Evolutionary conservation across 2,888 invertebrate species (phyloP), one percentile per base, ranked within the genome.

Genomic region (Amiota mariae): DNA sequence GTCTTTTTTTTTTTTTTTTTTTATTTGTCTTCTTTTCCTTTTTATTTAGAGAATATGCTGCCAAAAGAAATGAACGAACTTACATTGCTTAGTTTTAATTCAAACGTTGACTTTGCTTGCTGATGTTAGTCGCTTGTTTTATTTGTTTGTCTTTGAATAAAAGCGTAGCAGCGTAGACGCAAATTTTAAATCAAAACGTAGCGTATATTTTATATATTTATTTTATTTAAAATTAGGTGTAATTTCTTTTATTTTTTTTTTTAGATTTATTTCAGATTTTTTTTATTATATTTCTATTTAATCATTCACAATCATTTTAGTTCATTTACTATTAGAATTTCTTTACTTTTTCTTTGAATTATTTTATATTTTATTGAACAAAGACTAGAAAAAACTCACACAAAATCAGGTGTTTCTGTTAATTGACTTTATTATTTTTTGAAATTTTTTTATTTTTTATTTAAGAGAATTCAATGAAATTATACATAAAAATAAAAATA

Each of bases 81-180:
- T 80, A 83, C 82, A 83, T 83, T 81, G 80, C 75, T 79, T 76
- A 49, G 72, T 72, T 57, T 67, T 13, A 15, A 63, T 57, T 54
- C 67, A 36, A 36, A 24, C 72, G 70, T 76, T 66, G 47, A 59
- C 24, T 71, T 63, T 70, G 57, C 11, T 72, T 49, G 15, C 15
- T 57, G 12, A 24, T 36, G 36, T 4, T 36, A 36, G 0, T 6
- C 36, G 36, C 36, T 36, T 36, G 24, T 24, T 24, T 36, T 36
- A 36, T 1, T 6, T 6, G 36, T 6, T 36, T 36, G 36, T 36
- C 36, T 36, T 36, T 36, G 36, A 2, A 6, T 36, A 6, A 36
- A 36, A 36, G 36, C 2, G 36, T 36, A 36, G 24, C 3, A 24
- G 36, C 36, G 4, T 36, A 36, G 36, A 6, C 46, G 56, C 54